Evolutionary conservation across 2,888 invertebrate species (phyloP).

Genomic region (Graphium colonna): DNA sequence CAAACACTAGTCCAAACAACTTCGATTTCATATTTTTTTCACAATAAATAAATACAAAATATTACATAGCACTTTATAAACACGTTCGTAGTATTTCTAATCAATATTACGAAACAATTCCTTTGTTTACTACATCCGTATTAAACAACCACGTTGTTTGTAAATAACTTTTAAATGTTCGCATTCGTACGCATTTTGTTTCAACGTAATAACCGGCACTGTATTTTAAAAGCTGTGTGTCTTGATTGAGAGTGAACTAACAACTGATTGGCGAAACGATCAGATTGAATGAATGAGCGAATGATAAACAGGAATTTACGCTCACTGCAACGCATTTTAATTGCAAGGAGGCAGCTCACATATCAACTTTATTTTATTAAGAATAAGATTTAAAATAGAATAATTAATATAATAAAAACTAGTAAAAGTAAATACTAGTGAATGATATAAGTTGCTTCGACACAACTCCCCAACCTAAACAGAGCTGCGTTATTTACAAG

Average conservation of each 20-base stretch:
- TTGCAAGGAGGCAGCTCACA: background rate
- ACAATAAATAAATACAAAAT: too few species aligned
- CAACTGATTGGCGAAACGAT: too few species aligned
- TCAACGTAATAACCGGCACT: background rate
- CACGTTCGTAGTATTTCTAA: too few species aligned
- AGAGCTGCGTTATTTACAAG: background rate
- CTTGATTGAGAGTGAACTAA: background rate
- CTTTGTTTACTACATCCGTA: background rate
- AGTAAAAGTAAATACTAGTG: too few species aligned
- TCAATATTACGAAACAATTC: background rate
- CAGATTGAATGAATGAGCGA: background rate
- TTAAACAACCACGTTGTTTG: too few species aligned
- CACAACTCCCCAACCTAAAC: background rate
- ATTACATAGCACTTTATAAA: too few species aligned
- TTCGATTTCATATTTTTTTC: too few species aligned
- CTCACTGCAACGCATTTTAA: background rate
- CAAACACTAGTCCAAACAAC: too few species aligned
- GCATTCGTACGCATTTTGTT: too few species aligned
- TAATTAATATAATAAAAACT: background rate
- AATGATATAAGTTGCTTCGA: background rate
- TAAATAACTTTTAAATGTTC: too few species aligned
- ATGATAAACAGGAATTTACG: conserved; percentile 1
- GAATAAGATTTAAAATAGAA: background rate
- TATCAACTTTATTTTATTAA: background rate
- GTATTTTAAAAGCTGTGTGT: background rate